phyloP scores from a whole-genome alignment of 2,888 invertebrate species.

The Tetramorium bicarinatum region DNA sequence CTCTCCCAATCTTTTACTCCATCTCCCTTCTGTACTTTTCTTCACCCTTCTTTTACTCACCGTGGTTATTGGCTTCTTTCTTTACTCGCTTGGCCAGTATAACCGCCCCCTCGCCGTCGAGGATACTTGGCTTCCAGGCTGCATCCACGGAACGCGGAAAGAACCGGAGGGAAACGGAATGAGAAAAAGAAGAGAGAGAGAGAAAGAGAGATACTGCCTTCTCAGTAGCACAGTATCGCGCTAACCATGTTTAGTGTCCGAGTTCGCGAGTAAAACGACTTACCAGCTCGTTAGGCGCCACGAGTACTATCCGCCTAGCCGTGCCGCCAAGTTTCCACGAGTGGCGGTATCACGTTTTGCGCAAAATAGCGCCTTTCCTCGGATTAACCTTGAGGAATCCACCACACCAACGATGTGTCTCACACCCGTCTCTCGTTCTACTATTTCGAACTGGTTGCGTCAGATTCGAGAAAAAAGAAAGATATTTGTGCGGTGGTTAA shows the following conservation, averaged over 20 bases:
- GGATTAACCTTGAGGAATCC: conserved; percentile 71
- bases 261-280: conserved; percentile 83
- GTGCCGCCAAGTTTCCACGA: conserved; percentile 57
- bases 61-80: conserved; percentile 58
- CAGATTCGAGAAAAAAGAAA: neutral
- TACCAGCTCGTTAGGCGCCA: conserved; percentile 79
- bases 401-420: conserved; percentile 11
- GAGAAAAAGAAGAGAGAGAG: conserved; percentile 30
- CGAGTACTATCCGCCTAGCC: conserved; percentile 39
- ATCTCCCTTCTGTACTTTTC: conserved; percentile 47
- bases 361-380: conserved; percentile 71
- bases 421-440: conserved; percentile 3
- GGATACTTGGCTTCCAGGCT: conserved; percentile 41
- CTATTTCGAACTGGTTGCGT: neutral
- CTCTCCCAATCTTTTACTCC: conserved; percentile 10
- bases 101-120: conserved; percentile 20
- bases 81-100: conserved; percentile 57
- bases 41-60: conserved; percentile 41
- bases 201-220: neutral
- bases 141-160: neutral
- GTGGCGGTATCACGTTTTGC: conserved; percentile 75
- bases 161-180: neutral
- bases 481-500: conserved; percentile 54
- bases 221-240: conserved; percentile 40
- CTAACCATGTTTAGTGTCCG: conserved; percentile 80